phyloP scores from a whole-genome alignment of 2,797 vertebrate genomes.

The Pangasius djambal region DNA sequence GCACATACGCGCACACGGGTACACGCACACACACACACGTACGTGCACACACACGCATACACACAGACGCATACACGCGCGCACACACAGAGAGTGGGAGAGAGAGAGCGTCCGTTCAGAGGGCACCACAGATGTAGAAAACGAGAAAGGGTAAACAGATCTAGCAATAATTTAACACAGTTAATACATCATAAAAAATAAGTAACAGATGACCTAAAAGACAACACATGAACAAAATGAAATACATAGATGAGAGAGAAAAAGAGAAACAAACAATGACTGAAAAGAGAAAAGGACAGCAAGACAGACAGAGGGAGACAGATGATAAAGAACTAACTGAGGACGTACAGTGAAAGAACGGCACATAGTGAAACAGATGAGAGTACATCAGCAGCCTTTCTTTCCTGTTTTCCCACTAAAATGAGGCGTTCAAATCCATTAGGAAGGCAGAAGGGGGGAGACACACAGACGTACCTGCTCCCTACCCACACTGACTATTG shows the following conservation, averaged over 20 bases:
- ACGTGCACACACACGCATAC: too few species aligned
- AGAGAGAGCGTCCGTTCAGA: background rate
- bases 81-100: background rate
- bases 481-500: background rate
- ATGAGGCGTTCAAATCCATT: background rate
- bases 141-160: background rate
- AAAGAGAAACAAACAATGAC: background rate
- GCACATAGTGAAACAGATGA: background rate
- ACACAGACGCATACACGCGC: background rate
- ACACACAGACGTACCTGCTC: conserved; percentile 34
- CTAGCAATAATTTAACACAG: background rate
- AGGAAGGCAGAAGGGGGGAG: conserved; percentile 3
- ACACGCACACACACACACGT: background rate
- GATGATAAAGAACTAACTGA: background rate
- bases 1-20: background rate
- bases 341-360: background rate
- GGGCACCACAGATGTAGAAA: conserved; percentile 28
- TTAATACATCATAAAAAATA: conserved; percentile 6
- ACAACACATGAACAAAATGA: background rate
- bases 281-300: background rate
- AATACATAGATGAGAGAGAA: background rate
- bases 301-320: background rate
- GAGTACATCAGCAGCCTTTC: background rate
- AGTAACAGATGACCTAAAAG: background rate
- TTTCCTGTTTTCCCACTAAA: background rate